Conservation (phyloP, 1,140 invertebrate species). For the Chlorops oryzae region DNA sequence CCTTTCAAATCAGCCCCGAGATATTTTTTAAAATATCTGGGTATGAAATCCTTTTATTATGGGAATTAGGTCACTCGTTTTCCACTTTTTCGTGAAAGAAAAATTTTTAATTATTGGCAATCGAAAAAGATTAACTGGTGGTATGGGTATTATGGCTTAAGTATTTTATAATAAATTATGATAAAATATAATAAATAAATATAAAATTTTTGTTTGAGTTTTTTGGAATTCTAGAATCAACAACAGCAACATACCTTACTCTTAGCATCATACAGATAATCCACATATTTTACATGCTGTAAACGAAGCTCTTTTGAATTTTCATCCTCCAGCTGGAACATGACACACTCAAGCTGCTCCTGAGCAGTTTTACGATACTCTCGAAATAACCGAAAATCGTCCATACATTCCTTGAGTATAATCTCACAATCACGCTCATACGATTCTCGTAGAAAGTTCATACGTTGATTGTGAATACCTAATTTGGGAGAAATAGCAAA, state of each 20-base stretch:
- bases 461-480: slow-evolving; percentile 49
- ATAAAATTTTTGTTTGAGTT: too few species aligned
- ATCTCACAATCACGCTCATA: slow-evolving; percentile 53
- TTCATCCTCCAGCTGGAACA: slow-evolving; percentile 36
- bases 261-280: slow-evolving; percentile 49
- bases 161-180: too few species aligned
- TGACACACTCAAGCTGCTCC: slow-evolving; percentile 37
- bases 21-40: too few species aligned
- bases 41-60: too few species aligned
- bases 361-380: slow-evolving; percentile 44
- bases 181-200: too few species aligned
- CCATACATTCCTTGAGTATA: slow-evolving; percentile 49
- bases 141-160: too few species aligned
- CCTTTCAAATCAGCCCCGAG: too few species aligned
- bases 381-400: slow-evolving; percentile 46
- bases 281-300: slow-evolving; percentile 40
- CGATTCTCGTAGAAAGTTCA: slow-evolving; percentile 52
- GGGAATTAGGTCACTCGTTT: too few species aligned
- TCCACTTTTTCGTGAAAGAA: too few species aligned
- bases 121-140: too few species aligned
- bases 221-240: too few species aligned
- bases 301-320: slow-evolving; percentile 23
- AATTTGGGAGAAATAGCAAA: neutral
- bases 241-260: slow-evolving; percentile 50
- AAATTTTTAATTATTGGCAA: too few species aligned